Base-by-base conservation (phyloP, 2,113 vertebrate genomes). In the Heptranchias perlo region DNA sequence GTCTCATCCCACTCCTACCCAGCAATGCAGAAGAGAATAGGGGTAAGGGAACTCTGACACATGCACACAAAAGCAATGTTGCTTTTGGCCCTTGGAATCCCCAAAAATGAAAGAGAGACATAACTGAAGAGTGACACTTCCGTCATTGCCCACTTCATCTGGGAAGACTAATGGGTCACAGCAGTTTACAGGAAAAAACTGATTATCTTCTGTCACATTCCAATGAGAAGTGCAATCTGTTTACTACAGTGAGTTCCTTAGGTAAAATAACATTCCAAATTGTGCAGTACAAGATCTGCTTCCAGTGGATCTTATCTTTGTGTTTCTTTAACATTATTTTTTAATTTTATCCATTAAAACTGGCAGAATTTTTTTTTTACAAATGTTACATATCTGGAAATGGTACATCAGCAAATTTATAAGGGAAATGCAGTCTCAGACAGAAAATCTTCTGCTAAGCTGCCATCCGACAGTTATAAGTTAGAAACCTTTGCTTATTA, bases 141-240 rank as follows among this genome's bases (percentile, higher is more conserved):
- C 1, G 47, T 86, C 44, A 49, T 49, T 89, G 25, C 25, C 3
- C 4, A 13, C 10, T 0, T 13, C 49, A 54, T 25, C 31, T 89
- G 4, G 28, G 52, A 89, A 67, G 61, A 23, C 94, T 47, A n/a
- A 95, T 0, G 4, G 47, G n/a, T n/a, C 10, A 64, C 35, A 64
- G 11, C 64, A 39, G 76, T 16, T 28, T 18, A 47, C 16, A 44
- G 97, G 96, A 97, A 97, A 97, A 96, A 97, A 89, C 49, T 2
- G 23, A 25, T 89, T 31, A 54, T 54, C 47, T 52, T 49, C 10
- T 13, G 25, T 58, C 23, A 23, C 6, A 23, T 44, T 44, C 23
- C 47, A 54, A 87, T 49, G 25, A 52, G 84, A 54, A 52, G 47
- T 23, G 84, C 5, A 52, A 52, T 28, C 47, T 28, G 5, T 44